Evolutionary conservation across 1,140 invertebrate species (phyloP).

Genomic region (Trichogramma pretiosum): DNA sequence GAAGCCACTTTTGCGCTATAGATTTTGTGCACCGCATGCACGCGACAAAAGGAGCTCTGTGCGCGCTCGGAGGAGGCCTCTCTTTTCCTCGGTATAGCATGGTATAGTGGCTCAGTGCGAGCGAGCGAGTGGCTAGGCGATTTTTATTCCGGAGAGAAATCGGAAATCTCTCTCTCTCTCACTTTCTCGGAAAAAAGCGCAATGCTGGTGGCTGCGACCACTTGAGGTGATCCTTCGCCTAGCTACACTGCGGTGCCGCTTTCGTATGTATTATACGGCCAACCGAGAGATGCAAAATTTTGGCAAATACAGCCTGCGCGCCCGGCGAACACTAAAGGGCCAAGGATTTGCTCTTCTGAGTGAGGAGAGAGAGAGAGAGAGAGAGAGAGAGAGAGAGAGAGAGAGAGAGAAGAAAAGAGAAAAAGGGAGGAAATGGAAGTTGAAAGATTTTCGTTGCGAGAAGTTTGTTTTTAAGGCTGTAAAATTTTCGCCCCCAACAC

Average conservation of each 20-base stretch:
- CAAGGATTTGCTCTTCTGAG: too few species aligned
- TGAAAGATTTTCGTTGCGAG: too few species aligned
- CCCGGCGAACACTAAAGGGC: too few species aligned
- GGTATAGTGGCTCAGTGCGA: too few species aligned
- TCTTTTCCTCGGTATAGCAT: not conserved
- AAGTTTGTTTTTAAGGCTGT: too few species aligned
- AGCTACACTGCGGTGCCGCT: not conserved
- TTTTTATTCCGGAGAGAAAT: conserved; percentile 15
- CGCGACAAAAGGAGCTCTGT: not conserved
- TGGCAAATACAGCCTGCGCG: conserved; percentile 13
- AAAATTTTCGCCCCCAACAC: too few species aligned
- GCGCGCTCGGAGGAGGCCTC: not conserved
- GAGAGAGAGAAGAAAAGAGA: not conserved
- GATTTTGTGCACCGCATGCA: not conserved
- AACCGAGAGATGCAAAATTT: conserved; percentile 22
- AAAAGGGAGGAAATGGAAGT: too few species aligned
- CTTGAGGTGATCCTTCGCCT: too few species aligned
- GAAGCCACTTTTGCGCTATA: conserved; percentile 1
- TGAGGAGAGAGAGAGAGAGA: not conserved
- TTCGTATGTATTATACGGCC: not conserved
- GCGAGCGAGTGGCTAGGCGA: too few species aligned
- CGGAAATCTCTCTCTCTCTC: conserved; percentile 10
- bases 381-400: not conserved
- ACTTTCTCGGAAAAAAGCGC: conserved; percentile 6
- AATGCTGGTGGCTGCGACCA: too few species aligned